phyloP scores from a whole-genome alignment of 2,113 vertebrate genomes.

The Trinectes maculatus region DNA sequence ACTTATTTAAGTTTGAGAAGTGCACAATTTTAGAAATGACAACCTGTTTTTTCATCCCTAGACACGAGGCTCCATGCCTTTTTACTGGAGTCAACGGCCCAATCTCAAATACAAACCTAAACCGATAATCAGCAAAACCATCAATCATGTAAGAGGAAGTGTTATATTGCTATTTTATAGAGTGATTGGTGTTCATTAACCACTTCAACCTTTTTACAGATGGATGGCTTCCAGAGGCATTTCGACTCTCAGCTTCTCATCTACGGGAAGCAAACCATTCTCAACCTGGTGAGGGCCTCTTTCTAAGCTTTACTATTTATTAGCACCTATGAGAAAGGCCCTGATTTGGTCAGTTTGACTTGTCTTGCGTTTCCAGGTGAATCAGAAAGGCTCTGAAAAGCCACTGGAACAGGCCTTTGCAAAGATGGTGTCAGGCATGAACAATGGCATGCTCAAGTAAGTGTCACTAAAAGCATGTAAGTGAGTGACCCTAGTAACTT shows the following conservation, averaged over 20 bases:
- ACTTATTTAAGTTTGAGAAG: background rate
- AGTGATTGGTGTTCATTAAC: background rate
- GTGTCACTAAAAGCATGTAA: background rate
- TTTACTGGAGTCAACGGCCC: conserved; percentile 99
- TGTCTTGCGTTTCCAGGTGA: conserved; percentile 82
- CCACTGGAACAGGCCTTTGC: conserved; percentile 93
- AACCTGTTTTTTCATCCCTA: conserved; percentile 53
- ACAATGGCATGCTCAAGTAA: conserved; percentile 91
- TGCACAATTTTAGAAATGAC: background rate
- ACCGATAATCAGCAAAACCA: conserved; percentile 94
- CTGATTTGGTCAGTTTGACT: background rate
- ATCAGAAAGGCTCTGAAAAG: conserved; percentile 97
- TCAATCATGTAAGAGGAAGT: conserved; percentile 78
- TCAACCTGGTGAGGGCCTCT: conserved; percentile 89
- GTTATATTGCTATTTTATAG: background rate
- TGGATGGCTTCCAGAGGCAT: conserved; percentile 88
- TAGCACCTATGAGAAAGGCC: background rate
- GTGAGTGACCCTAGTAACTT: too few species aligned
- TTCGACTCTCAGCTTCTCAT: conserved; percentile 96
- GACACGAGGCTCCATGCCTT: conserved; percentile 97
- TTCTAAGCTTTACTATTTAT: background rate
- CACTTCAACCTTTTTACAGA: conserved; percentile 24
- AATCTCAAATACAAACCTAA: conserved; percentile 97
- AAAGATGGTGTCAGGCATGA: conserved; percentile 90
- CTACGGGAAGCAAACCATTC: conserved; percentile 95